Base-by-base conservation (phyloP, 2,113 vertebrate genomes). In the Percina caprodes region DNA sequence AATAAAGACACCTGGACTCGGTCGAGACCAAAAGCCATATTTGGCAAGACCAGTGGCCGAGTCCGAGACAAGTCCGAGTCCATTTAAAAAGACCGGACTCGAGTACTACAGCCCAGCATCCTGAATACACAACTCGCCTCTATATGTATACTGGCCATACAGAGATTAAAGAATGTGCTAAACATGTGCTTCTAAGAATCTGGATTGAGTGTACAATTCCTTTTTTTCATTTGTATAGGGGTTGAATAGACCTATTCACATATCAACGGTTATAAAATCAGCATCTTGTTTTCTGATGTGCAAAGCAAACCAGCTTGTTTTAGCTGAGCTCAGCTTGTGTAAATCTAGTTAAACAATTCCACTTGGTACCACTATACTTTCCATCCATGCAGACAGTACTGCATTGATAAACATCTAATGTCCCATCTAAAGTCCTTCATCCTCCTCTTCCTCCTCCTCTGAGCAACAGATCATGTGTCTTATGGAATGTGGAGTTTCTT, bases 401-500 rank as follows among this genome's bases (percentile, higher is more conserved):
- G 46, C 62, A 45, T 56, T 52, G 77, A 79, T 74, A 33, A 54
- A 85, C 63, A 74, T 87, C 58, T 23, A 48, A 59, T 60, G 59
- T 9, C 39, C 39, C 39, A 42, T 42, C 39, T 42, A 11, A 42
- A 42, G 10, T 73, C 58, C 33, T 51, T 55, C 70, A 45, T 46
- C 48, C 65, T 74, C 73, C 70, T 55, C 48, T 48, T 39, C 51
- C 55, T 74, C 66, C 68, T 65, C 15, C 16, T n/a, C 56, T 62
- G 67, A 58, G 68, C 52, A 46, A 23, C 39, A 60, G 75, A 86
- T 88, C 77, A 84, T 75, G 71, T 90, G 70, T 90, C 85, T 58
- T 79, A 55, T 82, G 89, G 88, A 90, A 92, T 92, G 75, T 81
- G 65, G 10, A 56, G 12, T 33, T 59, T 66, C 24, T 70, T 49